Base-by-base conservation (phyloP, 2,797 vertebrate species). In the Sebastes minor region DNA sequence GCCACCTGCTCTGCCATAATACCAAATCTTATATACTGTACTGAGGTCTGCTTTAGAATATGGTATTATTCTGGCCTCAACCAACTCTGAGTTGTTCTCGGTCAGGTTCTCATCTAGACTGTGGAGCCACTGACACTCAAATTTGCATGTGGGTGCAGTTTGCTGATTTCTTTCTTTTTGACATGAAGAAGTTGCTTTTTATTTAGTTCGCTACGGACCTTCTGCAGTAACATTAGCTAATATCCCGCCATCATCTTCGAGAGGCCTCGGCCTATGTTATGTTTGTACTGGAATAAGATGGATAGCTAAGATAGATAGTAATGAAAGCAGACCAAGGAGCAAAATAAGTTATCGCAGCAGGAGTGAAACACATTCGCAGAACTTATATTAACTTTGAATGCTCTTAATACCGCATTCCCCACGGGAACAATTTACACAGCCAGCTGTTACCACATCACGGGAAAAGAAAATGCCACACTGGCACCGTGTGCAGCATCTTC, bases 241-340 rank as follows among this genome's bases (percentile, higher is more conserved):
- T 13, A 62, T 32, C 32, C 42, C 16, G 12, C 27, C 22, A 57
- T 27, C 9, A 1, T 70, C 32, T 56, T 74, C 7, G 49, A 73
- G 18, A 46, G 49, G 4, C 60, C n/a, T 74, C 52, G 64, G 60
- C 16, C 25, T 35, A 61, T 30, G 63, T 20, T 62, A 46, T 73
- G 35, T 85, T 84, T 83, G 42, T 69, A 63, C 65, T 84, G 55
- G 63, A 72, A 35, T 6, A n/a, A 49, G 32, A 42, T 56, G 27
- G 32, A 57, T 75, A 62, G 20, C 52, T 14, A n/a, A 49, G 16
- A 77, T 30, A 69, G 16, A 76, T 61, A 8, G 13, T 46, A 62
- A 52, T 53, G 20, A 20, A 67, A 68, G 32, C 9, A 65, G 23
- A 42, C 52, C 18, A 3, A 63, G 32, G 32, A 72, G 66, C 53